Conservation (phyloP, 1,140 invertebrate genomes). For the Ceratoteleas bidentatus region DNA sequence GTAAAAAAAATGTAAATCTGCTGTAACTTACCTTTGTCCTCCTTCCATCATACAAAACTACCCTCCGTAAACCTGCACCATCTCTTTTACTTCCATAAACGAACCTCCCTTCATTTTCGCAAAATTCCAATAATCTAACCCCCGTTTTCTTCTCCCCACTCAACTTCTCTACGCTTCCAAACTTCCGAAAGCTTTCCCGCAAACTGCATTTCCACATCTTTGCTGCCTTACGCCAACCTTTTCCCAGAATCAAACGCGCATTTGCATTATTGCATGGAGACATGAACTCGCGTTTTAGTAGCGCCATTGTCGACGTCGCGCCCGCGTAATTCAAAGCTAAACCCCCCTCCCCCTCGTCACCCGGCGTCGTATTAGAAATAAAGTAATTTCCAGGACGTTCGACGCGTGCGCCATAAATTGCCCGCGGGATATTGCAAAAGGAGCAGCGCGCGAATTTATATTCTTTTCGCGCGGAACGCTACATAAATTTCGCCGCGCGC, state of each 20-base stretch:
- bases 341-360: background rate
- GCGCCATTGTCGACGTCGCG: slow-evolving; percentile 18
- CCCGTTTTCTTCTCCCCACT: too few species aligned
- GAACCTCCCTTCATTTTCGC: too few species aligned
- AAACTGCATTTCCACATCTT: background rate
- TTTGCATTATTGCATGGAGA: slow-evolving; percentile 4
- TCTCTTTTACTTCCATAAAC: too few species aligned
- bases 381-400: slow-evolving; percentile 43
- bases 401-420: slow-evolving; percentile 39
- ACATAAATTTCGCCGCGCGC: too few species aligned
- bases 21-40: too few species aligned
- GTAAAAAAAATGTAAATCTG: too few species aligned
- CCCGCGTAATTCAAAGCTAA: slow-evolving; percentile 32
- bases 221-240: background rate
- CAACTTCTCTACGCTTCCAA: too few species aligned
- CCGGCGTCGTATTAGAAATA: slow-evolving; percentile 24
- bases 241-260: slow-evolving; percentile 17
- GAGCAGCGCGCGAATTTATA: slow-evolving; percentile 31
- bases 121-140: too few species aligned
- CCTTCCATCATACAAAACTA: too few species aligned
- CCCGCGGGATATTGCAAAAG: slow-evolving; percentile 19
- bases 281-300: too few species aligned
- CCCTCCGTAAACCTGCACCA: too few species aligned
- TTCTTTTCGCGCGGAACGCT: slow-evolving; percentile 20
- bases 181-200: background rate